Evolutionary conservation across 2,797 vertebrate genomes (phyloP).

Genomic region (Scolopax rusticola): DNA sequence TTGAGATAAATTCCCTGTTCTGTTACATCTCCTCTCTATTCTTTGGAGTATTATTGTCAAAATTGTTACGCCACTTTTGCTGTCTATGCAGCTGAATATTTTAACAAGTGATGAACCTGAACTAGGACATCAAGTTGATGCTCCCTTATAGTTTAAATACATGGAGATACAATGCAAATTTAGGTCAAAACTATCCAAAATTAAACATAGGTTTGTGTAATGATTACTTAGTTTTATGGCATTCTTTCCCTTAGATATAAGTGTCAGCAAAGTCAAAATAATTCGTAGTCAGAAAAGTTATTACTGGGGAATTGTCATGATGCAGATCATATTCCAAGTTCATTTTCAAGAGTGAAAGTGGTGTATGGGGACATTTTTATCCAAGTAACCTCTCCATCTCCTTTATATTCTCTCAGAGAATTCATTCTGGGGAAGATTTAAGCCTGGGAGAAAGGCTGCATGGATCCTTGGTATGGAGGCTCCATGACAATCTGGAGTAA

Average conservation of each 20-base stretch:
- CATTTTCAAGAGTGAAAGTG: neutral
- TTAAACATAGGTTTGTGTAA: neutral
- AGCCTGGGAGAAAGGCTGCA: neutral
- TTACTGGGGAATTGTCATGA: neutral
- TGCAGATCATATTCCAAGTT: neutral
- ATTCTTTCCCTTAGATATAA: neutral
- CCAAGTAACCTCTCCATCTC: neutral
- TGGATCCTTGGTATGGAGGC: neutral
- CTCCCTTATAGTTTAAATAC: neutral
- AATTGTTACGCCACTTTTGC: neutral
- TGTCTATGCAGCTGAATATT: neutral
- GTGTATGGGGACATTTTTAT: neutral
- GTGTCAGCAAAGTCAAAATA: neutral
- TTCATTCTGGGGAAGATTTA: neutral
- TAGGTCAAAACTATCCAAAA: neutral
- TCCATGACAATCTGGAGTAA: neutral
- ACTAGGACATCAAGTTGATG: neutral
- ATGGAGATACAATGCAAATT: neutral
- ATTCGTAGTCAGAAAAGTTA: neutral
- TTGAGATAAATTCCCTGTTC: neutral
- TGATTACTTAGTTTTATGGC: neutral
- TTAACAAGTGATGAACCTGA: neutral
- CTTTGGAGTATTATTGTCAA: neutral
- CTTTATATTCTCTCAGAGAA: too few relatives aligned
- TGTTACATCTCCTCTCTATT: neutral